Conservation (phyloP, 1,140 invertebrate genomes). For the Alviniconcha marisindica region DNA sequence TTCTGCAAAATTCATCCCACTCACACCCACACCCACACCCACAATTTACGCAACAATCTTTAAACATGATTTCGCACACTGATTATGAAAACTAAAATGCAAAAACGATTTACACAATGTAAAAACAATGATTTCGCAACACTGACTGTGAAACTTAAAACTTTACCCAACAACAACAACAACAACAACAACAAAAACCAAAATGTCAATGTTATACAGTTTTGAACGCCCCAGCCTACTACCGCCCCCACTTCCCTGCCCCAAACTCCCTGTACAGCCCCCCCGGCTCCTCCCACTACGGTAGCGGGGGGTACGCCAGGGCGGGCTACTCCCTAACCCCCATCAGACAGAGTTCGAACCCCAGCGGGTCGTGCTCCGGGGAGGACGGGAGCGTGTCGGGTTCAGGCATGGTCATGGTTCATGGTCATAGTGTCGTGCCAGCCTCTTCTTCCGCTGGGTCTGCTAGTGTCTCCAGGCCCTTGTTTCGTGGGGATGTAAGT, state of each 20-base stretch:
- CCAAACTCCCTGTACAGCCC: constrained; percentile 39
- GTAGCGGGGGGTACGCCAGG: background rate
- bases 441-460: background rate
- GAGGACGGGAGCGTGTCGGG: background rate
- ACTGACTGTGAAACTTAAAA: background rate
- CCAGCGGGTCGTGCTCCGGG: constrained; percentile 1
- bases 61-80: too few relatives aligned
- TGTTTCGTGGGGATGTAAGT: constrained; percentile 32
- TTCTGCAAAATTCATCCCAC: too few relatives aligned
- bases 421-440: background rate
- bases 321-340: constrained; percentile 19
- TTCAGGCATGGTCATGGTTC: background rate
- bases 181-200: background rate
- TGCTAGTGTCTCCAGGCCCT: background rate
- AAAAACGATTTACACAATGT: too few relatives aligned
- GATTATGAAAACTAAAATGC: too few relatives aligned
- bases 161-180: background rate
- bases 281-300: constrained; percentile 38
- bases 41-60: too few relatives aligned
- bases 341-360: background rate
- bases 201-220: constrained; percentile 30
- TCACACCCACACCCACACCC: too few relatives aligned
- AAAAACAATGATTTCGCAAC: too few relatives aligned
- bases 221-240: constrained; percentile 59
- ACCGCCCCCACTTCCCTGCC: constrained; percentile 61